Base-by-base conservation (phyloP, 2,797 vertebrate genomes). In the Mallotus villosus region DNA sequence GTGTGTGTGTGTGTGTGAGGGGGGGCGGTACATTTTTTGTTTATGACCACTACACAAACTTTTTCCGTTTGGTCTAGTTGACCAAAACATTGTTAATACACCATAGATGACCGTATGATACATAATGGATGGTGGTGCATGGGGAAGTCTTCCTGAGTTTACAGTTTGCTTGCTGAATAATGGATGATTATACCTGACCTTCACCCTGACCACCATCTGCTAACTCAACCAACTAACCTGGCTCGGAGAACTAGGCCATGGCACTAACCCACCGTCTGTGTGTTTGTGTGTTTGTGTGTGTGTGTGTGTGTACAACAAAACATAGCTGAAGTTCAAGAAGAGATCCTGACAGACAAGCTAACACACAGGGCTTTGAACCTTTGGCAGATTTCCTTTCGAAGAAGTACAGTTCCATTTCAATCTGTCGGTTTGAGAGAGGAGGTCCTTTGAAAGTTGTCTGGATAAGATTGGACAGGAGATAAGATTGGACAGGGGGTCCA, bases 401-500 rank as follows among this genome's bases (percentile, higher is more conserved):
- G 51, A 55, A 55, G 16, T 55, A n/a, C 51, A 55, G 51, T n/a
- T 55, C 19, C 51, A 55, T 55, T 55, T 17, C 51, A 55, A 55
- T 5, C 16, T n/a, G 51, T n/a, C 51, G 2, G 51, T n/a, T 60
- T 60, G 58, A 25, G 62, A 29, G 32, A 63, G 27, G 34, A 63
- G 19, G 62, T 19, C 8, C 27, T 34, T 63, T 29, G 12, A 19
- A 32, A 7, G 34, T 37, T 29, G 12, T 17, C 19, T 1, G 62
- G 25, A 19, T 63, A 19, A 37, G 32, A 46, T 21, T 41, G 63
- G 17, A 97, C 94, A 96, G 95, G 96, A 82, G 14, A 55, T n/a
- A n/a, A 46, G 63, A 41, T 46, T 64, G 34, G 63, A 34, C n/a
- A 37, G 34, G 37, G 32, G 63, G 63, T 37, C 19, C 5, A 41